Base-by-base conservation (phyloP, 2,113 vertebrate genomes). In the Thunnus thynnus region DNA sequence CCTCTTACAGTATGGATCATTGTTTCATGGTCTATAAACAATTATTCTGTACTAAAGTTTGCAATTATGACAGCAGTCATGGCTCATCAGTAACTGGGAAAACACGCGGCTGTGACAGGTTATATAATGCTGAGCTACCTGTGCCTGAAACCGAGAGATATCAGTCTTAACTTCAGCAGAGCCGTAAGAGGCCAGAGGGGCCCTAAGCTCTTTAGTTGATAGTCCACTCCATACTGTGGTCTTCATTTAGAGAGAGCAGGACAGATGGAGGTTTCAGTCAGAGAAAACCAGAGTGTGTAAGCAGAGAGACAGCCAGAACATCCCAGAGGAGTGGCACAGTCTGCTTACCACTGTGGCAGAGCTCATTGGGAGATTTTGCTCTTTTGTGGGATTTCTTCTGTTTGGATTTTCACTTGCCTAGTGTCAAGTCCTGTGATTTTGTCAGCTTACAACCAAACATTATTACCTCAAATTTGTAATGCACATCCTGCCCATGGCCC, bases 291-390 rank as follows among this genome's bases (percentile, higher is more conserved):
- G 16, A 46, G 54, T 25, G 63, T 64, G 20, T 82, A 64, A 82
- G 74, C 74, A 86, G 75, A 3, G 54, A 78, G 64, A 82, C 68
- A 61, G 78, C 27, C 66, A 52, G 69, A 65, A 68, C 48, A 48
- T 82, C 81, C 51, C 73, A 70, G 69, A 82, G 79, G 86, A 74
- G 70, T 13, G 48, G 67, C 30, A 48, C 74, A 63, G 65, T 78
- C 82, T 68, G 51, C 56, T n/a, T 30, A 62, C 72, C 72, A 85
- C 30, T 36, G 32, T 13, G 52, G 58, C 72, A 44, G n/a, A 55
- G 60, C 20, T 44, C 44, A n/a, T n/a, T 47, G 56, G 27, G 20
- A 76, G 55, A 62, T 41, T 7, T 60, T 51, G 78, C 74, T 85
- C 72, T 89, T 77, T 83, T 60, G 4, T 30, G 41, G 13, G 16